phyloP scores from a whole-genome alignment of 2,113 vertebrate species.

The Vanacampus margaritifer region DNA sequence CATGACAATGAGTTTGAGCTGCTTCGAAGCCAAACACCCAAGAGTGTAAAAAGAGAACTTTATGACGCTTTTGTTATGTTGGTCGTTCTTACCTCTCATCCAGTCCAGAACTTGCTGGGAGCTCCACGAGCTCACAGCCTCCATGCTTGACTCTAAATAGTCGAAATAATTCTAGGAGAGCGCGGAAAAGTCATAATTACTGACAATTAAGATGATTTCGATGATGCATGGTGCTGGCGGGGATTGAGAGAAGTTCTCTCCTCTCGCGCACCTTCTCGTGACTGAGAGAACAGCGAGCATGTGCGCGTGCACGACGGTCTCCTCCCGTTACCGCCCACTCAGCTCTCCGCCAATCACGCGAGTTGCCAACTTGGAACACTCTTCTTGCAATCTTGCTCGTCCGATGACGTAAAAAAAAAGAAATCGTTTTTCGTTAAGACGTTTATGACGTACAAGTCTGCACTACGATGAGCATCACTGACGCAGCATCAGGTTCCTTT shows the following conservation, averaged over 20 bases:
- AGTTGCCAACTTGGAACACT: too few relatives aligned
- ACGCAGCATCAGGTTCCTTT: too few relatives aligned
- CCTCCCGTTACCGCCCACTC: background rate
- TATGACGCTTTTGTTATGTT: background rate
- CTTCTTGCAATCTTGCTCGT: too few relatives aligned
- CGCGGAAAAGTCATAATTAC: background rate
- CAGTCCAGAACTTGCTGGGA: constrained; percentile 4
- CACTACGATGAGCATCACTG: too few relatives aligned
- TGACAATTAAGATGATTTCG: background rate
- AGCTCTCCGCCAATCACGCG: background rate
- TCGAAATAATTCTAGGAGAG: background rate
- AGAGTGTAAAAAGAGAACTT: too few relatives aligned
- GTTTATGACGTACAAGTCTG: background rate
- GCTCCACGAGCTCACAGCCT: background rate
- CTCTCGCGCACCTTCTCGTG: background rate
- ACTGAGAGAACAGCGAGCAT: background rate
- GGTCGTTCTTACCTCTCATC: constrained; percentile 1
- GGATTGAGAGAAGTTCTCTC: background rate
- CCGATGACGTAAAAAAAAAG: too few relatives aligned
- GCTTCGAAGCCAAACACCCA: background rate
- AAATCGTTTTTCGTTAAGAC: background rate
- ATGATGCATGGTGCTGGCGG: background rate
- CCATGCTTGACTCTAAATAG: background rate
- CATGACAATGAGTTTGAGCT: background rate
- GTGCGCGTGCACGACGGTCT: background rate